Conservation (phyloP, 2,797 vertebrate species). For the Halcyon badia region DNA sequence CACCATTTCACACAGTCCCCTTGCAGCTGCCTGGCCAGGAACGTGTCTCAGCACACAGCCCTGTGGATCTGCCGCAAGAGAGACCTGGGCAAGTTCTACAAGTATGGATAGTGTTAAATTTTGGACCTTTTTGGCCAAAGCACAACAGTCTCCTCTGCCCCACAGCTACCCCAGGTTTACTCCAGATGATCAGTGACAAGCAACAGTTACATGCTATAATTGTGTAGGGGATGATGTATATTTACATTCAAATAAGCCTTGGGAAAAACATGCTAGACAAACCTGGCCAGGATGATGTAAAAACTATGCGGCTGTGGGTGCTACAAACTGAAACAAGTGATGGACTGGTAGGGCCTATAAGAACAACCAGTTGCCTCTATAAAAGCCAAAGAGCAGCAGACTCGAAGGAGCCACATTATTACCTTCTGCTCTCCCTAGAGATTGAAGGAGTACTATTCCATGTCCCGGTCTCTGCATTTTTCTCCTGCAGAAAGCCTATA, state of each 20-base stretch:
- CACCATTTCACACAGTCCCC: background rate
- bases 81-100: accelerated
- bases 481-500: background rate
- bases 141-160: background rate
- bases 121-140: background rate
- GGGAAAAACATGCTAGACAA: background rate
- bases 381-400: conserved; percentile 35
- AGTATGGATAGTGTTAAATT: background rate
- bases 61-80: background rate
- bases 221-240: accelerated
- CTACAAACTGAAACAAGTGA: background rate
- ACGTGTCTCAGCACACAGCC: background rate
- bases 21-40: background rate
- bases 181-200: background rate
- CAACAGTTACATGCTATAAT: accelerated
- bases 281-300: background rate
- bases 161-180: background rate
- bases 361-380: background rate
- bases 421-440: background rate
- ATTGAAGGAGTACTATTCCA: background rate
- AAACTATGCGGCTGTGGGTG: background rate
- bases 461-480: background rate
- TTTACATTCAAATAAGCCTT: background rate
- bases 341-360: accelerated
- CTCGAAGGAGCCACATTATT: background rate